phyloP scores from a whole-genome alignment of 1,140 invertebrate genomes.

The Dryas iulia region DNA sequence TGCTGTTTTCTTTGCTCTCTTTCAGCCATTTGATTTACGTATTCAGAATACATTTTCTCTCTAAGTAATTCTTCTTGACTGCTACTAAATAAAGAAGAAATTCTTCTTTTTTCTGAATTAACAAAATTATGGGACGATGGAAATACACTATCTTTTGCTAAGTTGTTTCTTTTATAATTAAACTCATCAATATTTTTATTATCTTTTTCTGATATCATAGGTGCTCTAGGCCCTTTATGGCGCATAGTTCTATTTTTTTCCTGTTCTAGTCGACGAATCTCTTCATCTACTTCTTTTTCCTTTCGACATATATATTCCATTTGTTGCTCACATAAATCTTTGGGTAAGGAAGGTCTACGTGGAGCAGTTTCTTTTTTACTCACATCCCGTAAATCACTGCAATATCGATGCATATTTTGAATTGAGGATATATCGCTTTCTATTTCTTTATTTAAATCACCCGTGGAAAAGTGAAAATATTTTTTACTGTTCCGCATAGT shows the following conservation, averaged over 20 bases:
- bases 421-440: slow-evolving; percentile 77
- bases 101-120: slow-evolving; percentile 30
- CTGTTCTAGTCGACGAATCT: slow-evolving; percentile 81
- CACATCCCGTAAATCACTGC: slow-evolving; percentile 57
- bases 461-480: slow-evolving; percentile 74
- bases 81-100: slow-evolving; percentile 64
- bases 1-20: slow-evolving; percentile 88
- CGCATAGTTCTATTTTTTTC: slow-evolving; percentile 68
- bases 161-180: slow-evolving; percentile 14
- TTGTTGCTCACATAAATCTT: slow-evolving; percentile 85
- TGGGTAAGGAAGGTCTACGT: slow-evolving; percentile 82
- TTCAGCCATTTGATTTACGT: slow-evolving; percentile 88
- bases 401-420: slow-evolving; percentile 65
- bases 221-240: slow-evolving; percentile 74
- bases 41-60: slow-evolving; percentile 90
- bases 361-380: slow-evolving; percentile 41
- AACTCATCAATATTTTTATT: slow-evolving; percentile 31
- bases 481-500: slow-evolving; percentile 71
- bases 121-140: background rate
- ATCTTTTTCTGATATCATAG: slow-evolving; percentile 53
- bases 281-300: slow-evolving; percentile 83
- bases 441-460: slow-evolving; percentile 77
- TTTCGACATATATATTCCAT: slow-evolving; percentile 85
- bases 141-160: background rate
- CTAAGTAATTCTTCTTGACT: slow-evolving; percentile 84